phyloP scores from a whole-genome alignment of 2,113 vertebrate genomes.

The Podilymbus podiceps region DNA sequence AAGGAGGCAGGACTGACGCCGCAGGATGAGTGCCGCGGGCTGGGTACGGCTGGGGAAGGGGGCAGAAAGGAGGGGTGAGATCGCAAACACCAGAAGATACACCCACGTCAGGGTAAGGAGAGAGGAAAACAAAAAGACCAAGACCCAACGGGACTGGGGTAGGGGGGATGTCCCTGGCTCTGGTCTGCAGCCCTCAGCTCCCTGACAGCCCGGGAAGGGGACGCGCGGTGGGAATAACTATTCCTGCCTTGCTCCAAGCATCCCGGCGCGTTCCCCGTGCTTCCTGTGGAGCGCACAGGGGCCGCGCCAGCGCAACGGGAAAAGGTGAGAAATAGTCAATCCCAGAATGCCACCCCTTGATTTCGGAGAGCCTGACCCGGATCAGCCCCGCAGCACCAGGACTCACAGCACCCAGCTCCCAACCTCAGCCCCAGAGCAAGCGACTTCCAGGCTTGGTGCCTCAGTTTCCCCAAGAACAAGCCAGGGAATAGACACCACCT shows the following conservation, averaged over 20 bases:
- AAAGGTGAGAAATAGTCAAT: not conserved
- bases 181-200: not conserved
- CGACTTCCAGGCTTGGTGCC: not conserved
- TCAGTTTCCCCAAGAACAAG: not conserved
- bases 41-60: not conserved
- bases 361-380: not conserved
- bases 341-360: no score
- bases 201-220: not conserved
- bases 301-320: rapidly evolving
- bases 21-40: not conserved
- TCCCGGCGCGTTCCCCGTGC: rapidly evolving
- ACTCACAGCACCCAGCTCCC: not conserved
- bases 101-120: not conserved
- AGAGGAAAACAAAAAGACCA: not conserved
- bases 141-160: rapidly evolving
- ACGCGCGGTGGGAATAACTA: not conserved
- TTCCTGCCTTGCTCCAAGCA: not conserved
- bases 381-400: not conserved
- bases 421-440: not conserved
- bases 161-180: rapidly evolving
- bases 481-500: not conserved
- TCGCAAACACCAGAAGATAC: not conserved
- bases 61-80: not conserved
- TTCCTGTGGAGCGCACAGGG: rapidly evolving
- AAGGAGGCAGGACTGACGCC: not conserved